Evolutionary conservation across 2,888 invertebrate species (phyloP).

Genomic region (Nudaria mundana): DNA sequence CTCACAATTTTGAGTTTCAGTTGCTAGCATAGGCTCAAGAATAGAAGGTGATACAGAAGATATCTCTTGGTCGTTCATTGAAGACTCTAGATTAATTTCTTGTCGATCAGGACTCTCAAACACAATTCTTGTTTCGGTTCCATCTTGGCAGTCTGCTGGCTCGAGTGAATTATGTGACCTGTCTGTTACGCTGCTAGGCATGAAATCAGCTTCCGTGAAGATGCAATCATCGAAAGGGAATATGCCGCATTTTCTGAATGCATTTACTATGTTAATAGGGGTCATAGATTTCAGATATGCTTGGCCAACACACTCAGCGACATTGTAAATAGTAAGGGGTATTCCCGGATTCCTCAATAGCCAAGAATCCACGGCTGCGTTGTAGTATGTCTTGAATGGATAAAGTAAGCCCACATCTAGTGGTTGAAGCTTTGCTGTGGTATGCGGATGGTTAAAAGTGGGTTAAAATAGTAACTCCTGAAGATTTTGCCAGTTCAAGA

Average conservation of each 20-base stretch:
- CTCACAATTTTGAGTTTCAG: not conserved
- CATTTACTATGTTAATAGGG: conserved; percentile 32
- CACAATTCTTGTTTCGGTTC: not conserved
- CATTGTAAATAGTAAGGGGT: conserved; percentile 49
- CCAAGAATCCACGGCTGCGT: conserved; percentile 42
- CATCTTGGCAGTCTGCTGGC: not conserved
- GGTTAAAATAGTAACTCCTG: conserved; percentile 4
- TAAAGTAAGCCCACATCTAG: conserved; percentile 46
- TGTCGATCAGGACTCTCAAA: not conserved
- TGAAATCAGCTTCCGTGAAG: conserved; percentile 24
- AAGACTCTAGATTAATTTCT: not conserved
- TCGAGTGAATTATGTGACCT: not conserved
- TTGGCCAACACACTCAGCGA: conserved; percentile 32
- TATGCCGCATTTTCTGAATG: conserved; percentile 26
- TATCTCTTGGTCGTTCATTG: not conserved
- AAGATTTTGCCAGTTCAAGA: conserved; percentile 5
- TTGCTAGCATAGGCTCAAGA: not conserved
- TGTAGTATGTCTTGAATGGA: conserved; percentile 44
- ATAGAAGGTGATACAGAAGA: not conserved
- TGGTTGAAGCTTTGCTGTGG: conserved; percentile 55
- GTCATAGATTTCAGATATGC: conserved; percentile 38
- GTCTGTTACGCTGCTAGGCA: conserved; percentile 1
- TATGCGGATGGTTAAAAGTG: conserved; percentile 9
- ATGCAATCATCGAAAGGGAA: conserved; percentile 23
- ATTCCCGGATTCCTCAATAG: conserved; percentile 49